Conservation (phyloP, 1,140 invertebrate species). For the Babylonia areolata region DNA sequence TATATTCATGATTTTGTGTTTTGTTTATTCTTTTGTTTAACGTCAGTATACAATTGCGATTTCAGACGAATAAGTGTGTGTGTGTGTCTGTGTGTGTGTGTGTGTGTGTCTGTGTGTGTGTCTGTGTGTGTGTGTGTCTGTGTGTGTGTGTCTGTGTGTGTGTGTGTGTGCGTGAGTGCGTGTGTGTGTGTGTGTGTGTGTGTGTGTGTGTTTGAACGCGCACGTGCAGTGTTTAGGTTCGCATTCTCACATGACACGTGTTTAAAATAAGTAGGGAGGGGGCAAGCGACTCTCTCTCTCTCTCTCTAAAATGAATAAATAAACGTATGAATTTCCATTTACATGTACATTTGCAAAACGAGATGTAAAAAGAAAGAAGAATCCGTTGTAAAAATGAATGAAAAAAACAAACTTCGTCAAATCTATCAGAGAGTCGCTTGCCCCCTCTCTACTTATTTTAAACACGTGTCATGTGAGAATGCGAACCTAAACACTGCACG, state of each 20-base stretch:
- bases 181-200: not conserved
- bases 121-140: not conserved
- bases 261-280: no score
- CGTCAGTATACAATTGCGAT: no score
- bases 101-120: constrained; percentile 5
- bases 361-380: not conserved
- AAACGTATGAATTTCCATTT: not conserved
- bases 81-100: constrained; percentile 1
- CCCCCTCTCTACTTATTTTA: not conserved
- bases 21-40: no score
- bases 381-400: not conserved
- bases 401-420: not conserved
- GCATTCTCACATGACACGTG: no score
- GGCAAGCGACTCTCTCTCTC: not conserved
- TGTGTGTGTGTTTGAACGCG: not conserved
- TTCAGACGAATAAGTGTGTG: no score
- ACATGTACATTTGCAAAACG: not conserved
- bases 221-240: not conserved
- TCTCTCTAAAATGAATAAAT: not conserved
- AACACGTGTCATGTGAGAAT: no score
- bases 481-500: not conserved
- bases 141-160: not conserved
- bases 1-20: not conserved
- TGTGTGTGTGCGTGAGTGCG: not conserved
- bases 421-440: not conserved